Evolutionary conservation across 2,888 invertebrate genomes (phyloP).

Genomic region (Eremobia ochroleuca): DNA sequence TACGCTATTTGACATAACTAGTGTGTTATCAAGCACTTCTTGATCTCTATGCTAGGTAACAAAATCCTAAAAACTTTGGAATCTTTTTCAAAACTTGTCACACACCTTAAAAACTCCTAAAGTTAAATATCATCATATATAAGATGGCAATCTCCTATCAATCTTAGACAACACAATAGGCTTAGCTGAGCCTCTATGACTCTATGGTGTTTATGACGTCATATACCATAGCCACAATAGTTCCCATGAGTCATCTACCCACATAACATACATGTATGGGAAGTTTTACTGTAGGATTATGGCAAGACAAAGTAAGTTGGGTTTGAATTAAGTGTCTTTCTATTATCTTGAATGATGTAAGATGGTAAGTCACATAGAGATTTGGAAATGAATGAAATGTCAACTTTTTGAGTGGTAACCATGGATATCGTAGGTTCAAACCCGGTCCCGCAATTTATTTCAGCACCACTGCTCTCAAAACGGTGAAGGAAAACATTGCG

Average conservation of each 20-base stretch:
- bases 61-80: neutral
- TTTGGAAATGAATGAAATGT: neutral
- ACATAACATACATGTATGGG: slow-evolving; percentile 43
- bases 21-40: neutral
- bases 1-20: neutral
- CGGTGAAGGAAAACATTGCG: no score
- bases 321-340: slow-evolving; percentile 21
- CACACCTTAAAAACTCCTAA: neutral
- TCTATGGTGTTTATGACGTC: slow-evolving; percentile 60
- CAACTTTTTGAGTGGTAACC: neutral
- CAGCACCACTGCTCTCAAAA: no score
- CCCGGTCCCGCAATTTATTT: no score
- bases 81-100: neutral
- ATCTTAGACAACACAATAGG: slow-evolving; percentile 52
- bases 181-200: slow-evolving; percentile 15
- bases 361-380: neutral
- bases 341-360: slow-evolving; percentile 10
- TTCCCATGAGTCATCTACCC: slow-evolving; percentile 51
- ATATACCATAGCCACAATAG: slow-evolving; percentile 54
- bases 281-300: slow-evolving; percentile 30
- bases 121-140: slow-evolving; percentile 5
- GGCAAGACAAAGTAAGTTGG: slow-evolving; percentile 5
- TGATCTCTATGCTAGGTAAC: neutral
- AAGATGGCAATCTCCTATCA: slow-evolving; percentile 54
- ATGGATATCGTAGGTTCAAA: neutral